A percentile compares a stretch with the other conserved stretches of the same genome.
Conservation (phyloP, 2,113 vertebrate genomes). For the Argyrosomus japonicus region DNA sequence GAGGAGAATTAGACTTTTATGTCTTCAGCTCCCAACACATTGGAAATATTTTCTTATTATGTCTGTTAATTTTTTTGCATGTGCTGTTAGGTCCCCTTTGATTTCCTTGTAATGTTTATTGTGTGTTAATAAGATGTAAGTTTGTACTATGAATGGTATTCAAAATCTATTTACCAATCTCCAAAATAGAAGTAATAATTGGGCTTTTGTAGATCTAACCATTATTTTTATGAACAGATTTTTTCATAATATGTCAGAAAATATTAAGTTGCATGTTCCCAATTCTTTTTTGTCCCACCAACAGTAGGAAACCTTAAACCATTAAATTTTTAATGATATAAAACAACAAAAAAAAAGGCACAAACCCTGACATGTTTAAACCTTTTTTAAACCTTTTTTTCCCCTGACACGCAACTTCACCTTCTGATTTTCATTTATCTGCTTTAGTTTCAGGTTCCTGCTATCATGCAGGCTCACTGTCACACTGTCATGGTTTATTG, state of each 20-base stretch:
- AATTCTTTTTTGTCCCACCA: background rate
- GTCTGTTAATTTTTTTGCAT: constrained; percentile 23
- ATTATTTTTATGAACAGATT: no score
- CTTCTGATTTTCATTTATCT: background rate
- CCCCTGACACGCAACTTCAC: background rate
- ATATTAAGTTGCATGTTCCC: background rate
- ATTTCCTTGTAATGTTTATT: background rate
- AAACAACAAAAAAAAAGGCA: background rate
- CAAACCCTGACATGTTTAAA: background rate
- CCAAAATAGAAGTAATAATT: background rate
- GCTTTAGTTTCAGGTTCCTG: background rate
- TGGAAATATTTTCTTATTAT: constrained; percentile 48
- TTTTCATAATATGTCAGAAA: no score
- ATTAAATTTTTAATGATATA: background rate
- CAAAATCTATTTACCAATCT: background rate
- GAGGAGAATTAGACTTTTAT: constrained; percentile 41
- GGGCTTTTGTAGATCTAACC: background rate
- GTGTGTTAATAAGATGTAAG: background rate
- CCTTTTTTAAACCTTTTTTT: background rate
- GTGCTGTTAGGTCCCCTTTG: background rate
- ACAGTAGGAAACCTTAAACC: background rate
- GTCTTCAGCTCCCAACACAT: constrained; percentile 25
- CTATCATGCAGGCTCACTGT: background rate
- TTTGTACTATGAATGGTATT: background rate
- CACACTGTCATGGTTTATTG: background rate